Evolutionary conservation across 2,797 vertebrate genomes (phyloP).

Genomic region (Melanogrammus aeglefinus): DNA sequence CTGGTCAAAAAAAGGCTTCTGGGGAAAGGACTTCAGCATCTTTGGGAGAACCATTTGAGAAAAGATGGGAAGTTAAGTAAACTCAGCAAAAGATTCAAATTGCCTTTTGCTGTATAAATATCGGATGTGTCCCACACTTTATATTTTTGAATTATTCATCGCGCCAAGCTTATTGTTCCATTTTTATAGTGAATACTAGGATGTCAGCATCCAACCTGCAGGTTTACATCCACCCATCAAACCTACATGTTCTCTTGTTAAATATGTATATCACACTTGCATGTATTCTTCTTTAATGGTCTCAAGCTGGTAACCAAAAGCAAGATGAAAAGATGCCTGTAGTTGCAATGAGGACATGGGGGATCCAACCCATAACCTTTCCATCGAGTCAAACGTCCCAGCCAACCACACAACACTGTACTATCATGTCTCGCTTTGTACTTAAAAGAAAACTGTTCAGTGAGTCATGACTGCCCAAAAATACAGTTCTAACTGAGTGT

Average conservation of each 20-base stretch:
- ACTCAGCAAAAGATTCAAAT: constrained; percentile 21
- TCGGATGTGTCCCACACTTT: background rate
- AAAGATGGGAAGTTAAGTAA: background rate
- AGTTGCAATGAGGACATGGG: constrained; percentile 4
- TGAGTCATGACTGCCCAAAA: background rate
- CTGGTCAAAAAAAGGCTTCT: background rate
- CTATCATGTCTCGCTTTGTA: background rate
- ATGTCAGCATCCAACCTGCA: background rate
- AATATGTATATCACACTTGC: background rate
- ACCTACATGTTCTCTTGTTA: background rate
- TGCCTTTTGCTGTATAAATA: constrained; percentile 5
- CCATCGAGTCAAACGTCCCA: background rate
- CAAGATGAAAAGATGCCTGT: background rate
- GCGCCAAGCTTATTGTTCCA: background rate
- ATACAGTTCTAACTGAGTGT: background rate
- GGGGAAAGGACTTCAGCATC: background rate
- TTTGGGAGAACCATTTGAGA: background rate
- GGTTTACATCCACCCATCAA: no score
- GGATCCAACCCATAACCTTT: background rate
- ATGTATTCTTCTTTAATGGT: background rate
- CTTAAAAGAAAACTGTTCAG: background rate
- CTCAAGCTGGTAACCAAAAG: background rate
- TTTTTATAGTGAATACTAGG: background rate
- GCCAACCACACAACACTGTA: no score
- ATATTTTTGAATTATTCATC: background rate